Percentiles rank a stretch among this genome's conserved stretches.
These are phyloP conservation scores for Tyrannus savana DNA, from an alignment of 2,113 vertebrate species.

Conservation along the genomic window DNA sequence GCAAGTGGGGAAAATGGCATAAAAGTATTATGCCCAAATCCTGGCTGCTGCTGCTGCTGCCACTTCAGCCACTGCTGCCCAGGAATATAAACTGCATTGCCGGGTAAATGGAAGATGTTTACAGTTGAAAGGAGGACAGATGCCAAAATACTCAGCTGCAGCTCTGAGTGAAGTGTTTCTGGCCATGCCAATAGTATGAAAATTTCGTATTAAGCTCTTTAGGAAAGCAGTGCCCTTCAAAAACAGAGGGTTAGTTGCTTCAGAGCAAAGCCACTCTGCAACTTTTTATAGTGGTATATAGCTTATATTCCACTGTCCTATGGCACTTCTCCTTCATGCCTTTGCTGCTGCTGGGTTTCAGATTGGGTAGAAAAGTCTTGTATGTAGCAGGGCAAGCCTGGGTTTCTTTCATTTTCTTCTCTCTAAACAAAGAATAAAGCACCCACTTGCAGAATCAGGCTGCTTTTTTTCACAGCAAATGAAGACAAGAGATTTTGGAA, in stretches of 20 bases:
- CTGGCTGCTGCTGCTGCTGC: neutral
- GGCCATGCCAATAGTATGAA: neutral
- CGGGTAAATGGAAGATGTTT: neutral
- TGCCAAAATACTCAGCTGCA: constrained; percentile 3
- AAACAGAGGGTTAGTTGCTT: neutral
- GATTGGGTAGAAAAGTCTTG: neutral
- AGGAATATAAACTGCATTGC: neutral
- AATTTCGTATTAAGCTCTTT: neutral
- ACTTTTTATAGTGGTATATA: neutral
- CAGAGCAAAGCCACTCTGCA: neutral
- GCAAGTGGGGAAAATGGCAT: neutral
- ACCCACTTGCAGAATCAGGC: neutral
- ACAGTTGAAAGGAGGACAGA: neutral
- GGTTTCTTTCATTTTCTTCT: neutral
- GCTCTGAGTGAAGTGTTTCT: neutral
- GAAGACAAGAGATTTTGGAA: neutral
- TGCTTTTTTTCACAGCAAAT: neutral
- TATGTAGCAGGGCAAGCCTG: neutral
- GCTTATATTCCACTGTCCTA: neutral
- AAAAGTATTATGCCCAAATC: neutral
- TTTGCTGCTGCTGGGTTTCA: neutral
- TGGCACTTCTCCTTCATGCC: neutral
- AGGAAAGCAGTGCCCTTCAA: neutral
- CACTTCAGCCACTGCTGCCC: neutral
- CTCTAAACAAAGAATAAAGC: neutral